Percentiles rank a stretch among this genome's conserved stretches.
Evolutionary conservation across 2,797 vertebrate genomes (phyloP).

Genomic region (Steatocranus sp.): DNA sequence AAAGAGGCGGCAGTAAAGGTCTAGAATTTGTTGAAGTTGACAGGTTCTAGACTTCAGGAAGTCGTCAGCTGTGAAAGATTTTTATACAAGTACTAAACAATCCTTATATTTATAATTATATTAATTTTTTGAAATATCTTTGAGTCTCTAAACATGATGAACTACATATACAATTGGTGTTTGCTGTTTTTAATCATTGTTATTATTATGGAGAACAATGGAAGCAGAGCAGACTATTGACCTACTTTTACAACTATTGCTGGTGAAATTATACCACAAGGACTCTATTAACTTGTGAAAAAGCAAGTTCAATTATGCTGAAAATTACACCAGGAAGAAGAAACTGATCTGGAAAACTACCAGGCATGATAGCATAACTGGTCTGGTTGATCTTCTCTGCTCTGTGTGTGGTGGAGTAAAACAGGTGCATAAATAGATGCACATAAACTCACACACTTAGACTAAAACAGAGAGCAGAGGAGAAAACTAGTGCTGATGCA

Average conservation of each 20-base stretch:
- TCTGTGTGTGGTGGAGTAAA: not conserved
- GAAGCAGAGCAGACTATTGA: not conserved
- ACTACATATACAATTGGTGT: not conserved
- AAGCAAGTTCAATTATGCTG: not conserved
- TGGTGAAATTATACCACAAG: not conserved
- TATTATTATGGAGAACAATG: not conserved
- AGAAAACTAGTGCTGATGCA: not conserved
- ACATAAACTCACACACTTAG: not conserved
- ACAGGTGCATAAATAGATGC: not conserved
- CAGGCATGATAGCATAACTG: not conserved
- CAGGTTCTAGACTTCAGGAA: not conserved
- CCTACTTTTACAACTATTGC: not conserved
- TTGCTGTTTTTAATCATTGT: not conserved
- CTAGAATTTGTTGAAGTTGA: not conserved
- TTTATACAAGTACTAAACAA: not conserved
- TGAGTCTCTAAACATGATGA: not conserved
- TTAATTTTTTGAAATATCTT: not conserved
- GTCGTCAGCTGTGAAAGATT: not conserved
- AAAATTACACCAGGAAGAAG: not conserved
- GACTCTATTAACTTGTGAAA: not conserved
- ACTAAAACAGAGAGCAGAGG: not conserved
- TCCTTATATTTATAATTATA: not conserved
- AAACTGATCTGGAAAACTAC: not conserved
- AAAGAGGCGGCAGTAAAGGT: not conserved
- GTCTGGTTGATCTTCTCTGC: not conserved